phyloP scores from a whole-genome alignment of 2,888 invertebrate genomes.

The Argyresthia albistria region DNA sequence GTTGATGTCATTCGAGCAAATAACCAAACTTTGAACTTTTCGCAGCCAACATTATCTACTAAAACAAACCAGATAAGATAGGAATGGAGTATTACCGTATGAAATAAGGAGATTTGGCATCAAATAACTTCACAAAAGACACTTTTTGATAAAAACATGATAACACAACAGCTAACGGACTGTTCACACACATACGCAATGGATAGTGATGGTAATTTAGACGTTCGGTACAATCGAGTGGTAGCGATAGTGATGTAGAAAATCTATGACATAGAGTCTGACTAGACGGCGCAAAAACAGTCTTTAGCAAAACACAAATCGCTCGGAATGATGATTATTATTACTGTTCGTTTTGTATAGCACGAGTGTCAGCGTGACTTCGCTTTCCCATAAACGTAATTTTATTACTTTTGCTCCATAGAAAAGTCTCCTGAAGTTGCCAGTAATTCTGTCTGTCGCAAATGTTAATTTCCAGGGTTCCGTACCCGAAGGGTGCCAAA shows the following conservation, averaged over 20 bases:
- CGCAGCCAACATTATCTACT: conserved; percentile 30
- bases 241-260: background rate
- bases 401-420: too few species aligned
- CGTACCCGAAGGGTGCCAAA: too few species aligned
- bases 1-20: conserved; percentile 11
- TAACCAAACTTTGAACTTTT: conserved; percentile 50
- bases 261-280: too few species aligned
- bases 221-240: background rate
- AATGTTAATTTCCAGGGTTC: too few species aligned
- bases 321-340: too few species aligned
- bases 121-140: conserved; percentile 55
- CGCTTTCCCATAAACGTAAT: too few species aligned
- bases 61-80: conserved; percentile 48
- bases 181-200: conserved; percentile 11
- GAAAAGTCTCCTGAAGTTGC: too few species aligned
- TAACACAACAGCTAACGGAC: conserved; percentile 47
- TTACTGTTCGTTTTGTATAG: too few species aligned
- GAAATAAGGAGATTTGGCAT: conserved; percentile 46
- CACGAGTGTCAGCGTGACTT: too few species aligned
- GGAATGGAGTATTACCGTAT: conserved; percentile 53
- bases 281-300: too few species aligned
- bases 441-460: too few species aligned
- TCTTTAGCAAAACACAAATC: too few species aligned
- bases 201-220: conserved; percentile 30
- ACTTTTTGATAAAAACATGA: conserved; percentile 70